Conservation (phyloP, 2,797 vertebrate genomes). For the Acestrorhynchus altus region DNA sequence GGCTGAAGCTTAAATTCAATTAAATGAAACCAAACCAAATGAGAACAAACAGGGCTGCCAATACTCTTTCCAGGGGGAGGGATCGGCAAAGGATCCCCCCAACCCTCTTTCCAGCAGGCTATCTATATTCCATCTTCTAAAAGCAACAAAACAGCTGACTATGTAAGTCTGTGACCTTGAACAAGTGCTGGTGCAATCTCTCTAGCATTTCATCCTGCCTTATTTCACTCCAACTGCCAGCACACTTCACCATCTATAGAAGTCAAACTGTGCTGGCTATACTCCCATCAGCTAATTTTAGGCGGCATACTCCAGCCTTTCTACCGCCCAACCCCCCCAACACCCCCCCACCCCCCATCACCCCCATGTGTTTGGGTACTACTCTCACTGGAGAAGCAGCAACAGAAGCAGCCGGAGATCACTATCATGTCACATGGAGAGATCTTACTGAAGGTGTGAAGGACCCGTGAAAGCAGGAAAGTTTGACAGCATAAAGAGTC, state of each 20-base stretch:
- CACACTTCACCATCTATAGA: conserved; percentile 98
- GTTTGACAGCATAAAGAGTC: neutral
- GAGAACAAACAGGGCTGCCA: neutral
- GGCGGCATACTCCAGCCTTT: conserved; percentile 74
- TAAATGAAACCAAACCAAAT: neutral
- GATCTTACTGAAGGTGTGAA: conserved; percentile 49
- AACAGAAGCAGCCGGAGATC: conserved; percentile 48
- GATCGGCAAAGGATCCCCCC: no score
- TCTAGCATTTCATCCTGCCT: conserved; percentile 88
- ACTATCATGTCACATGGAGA: conserved; percentile 37
- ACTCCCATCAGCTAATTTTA: conserved; percentile 90
- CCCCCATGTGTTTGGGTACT: conserved; percentile 78
- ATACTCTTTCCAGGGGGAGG: neutral
- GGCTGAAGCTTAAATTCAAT: neutral
- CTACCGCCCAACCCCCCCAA: conserved; percentile 59
- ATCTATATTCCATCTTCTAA: conserved; percentile 49
- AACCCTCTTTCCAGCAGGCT: conserved; percentile 3
- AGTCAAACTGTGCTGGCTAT: conserved; percentile 86
- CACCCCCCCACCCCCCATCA: conserved; percentile 52
- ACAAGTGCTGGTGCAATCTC: conserved; percentile 78
- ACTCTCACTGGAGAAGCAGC: conserved; percentile 75
- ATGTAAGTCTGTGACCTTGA: conserved; percentile 92
- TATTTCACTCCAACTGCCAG: conserved; percentile 86
- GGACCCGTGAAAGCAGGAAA: conserved; percentile 27
- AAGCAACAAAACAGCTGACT: conserved; percentile 82